Evolutionary conservation across 2,888 invertebrate genomes (phyloP).

Genomic region (Parnassius glacialis): DNA sequence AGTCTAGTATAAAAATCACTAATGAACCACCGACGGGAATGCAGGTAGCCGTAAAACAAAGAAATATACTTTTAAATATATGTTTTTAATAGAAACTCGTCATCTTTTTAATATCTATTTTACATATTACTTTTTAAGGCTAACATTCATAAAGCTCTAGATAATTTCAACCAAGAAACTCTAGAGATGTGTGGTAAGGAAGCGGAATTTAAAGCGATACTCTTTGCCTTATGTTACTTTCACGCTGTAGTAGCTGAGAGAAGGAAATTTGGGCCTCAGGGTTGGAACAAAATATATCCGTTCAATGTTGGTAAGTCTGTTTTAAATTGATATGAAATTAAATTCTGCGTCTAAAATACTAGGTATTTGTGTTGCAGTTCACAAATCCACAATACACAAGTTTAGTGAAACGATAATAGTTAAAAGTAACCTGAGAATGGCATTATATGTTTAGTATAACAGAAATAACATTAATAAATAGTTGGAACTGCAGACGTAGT

Average conservation of each 20-base stretch:
- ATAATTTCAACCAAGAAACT: constrained; percentile 97
- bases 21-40: constrained; percentile 99
- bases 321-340: no score
- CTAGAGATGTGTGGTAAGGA: constrained; percentile 97
- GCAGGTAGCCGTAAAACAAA: constrained; percentile 67
- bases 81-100: no score
- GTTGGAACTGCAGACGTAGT: no score
- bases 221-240: constrained; percentile 96
- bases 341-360: no score
- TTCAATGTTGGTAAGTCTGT: constrained; percentile 89
- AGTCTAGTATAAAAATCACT: constrained; percentile 97
- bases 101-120: neutral
- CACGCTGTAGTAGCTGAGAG: constrained; percentile 97
- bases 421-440: no score
- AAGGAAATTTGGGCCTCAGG: constrained; percentile 96
- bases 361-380: no score
- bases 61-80: no score
- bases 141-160: constrained; percentile 96
- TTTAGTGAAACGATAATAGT: no score
- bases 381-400: no score
- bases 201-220: constrained; percentile 96
- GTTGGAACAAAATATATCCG: constrained; percentile 97
- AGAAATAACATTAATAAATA: no score
- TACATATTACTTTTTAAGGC: constrained; percentile 74
- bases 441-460: no score